Evolutionary conservation across 2,888 invertebrate genomes (phyloP).

Genomic region (Incurvaria masculella): DNA sequence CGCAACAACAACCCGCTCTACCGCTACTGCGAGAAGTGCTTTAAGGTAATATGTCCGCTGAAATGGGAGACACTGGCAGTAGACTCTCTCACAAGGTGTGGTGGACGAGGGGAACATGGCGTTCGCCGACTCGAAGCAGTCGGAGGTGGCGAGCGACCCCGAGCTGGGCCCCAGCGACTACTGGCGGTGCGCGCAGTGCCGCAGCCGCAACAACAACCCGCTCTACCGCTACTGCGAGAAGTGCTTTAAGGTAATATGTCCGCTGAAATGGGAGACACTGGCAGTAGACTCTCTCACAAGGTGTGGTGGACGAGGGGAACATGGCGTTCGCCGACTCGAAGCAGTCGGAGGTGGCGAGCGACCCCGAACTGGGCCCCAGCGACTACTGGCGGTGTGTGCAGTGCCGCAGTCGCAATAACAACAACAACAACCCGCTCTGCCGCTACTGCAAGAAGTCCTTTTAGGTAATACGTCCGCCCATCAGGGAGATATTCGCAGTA

Average conservation of each 20-base stretch:
- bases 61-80: too few relatives aligned
- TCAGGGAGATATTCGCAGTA: too few relatives aligned
- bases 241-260: conserved; percentile 72
- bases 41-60: too few relatives aligned
- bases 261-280: too few relatives aligned
- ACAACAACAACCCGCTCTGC: conserved; percentile 65
- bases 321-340: conserved; percentile 45
- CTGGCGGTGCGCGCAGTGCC: conserved; percentile 65
- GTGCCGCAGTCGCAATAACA: conserved; percentile 60
- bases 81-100: too few relatives aligned
- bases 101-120: conserved; percentile 33
- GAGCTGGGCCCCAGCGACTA: conserved; percentile 59
- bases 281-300: too few relatives aligned
- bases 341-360: conserved; percentile 34
- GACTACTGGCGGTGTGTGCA: conserved; percentile 65
- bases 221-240: conserved; percentile 66
- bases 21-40: conserved; percentile 68
- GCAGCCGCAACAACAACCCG: conserved; percentile 61
- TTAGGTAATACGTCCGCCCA: too few relatives aligned
- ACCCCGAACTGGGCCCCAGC: conserved; percentile 51
- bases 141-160: conserved; percentile 37
- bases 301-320: conserved; percentile 32
- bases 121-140: conserved; percentile 45
- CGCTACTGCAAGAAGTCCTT: conserved; percentile 65
- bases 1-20: conserved; percentile 62